Evolutionary conservation across 2,888 invertebrate species (phyloP).

Genomic region (Drosophila paranaensis): DNA sequence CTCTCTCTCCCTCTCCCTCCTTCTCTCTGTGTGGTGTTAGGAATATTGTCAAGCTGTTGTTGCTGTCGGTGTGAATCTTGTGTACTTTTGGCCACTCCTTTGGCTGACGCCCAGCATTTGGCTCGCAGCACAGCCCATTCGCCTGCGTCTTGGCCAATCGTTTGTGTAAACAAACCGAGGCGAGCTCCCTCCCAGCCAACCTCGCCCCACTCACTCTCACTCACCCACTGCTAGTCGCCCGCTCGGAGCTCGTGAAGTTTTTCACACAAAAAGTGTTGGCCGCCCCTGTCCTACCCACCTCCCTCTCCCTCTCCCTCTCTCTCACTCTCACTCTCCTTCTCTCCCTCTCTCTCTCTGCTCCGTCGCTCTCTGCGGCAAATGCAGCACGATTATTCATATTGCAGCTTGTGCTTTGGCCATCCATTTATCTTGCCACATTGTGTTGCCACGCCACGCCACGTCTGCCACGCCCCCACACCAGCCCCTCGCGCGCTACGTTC

Average conservation of each 20-base stretch:
- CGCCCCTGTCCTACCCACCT: constrained; percentile 49
- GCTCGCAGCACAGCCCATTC: constrained; percentile 14
- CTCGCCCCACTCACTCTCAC: background rate
- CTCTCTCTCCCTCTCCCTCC: background rate
- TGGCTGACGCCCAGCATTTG: constrained; percentile 43
- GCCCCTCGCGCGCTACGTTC: constrained; percentile 41
- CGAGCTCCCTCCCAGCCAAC: background rate
- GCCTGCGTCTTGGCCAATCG: constrained; percentile 83
- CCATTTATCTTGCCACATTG: constrained; percentile 79
- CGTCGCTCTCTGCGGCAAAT: background rate
- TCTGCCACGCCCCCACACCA: background rate
- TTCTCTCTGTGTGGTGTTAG: constrained; percentile 23
- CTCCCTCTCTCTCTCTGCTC: constrained; percentile 6
- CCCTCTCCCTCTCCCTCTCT: background rate
- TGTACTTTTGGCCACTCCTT: constrained; percentile 85
- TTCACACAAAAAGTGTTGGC: constrained; percentile 77
- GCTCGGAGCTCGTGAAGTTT: constrained; percentile 44
- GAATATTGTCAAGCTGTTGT: constrained; percentile 63
- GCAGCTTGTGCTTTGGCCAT: constrained; percentile 68
- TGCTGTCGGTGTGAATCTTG: constrained; percentile 83
- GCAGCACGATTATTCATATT: constrained; percentile 74
- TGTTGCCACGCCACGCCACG: constrained; percentile 32
- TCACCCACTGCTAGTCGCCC: background rate
- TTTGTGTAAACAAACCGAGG: constrained; percentile 82
- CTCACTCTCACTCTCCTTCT: constrained; percentile 3